Conservation (phyloP, 2,113 vertebrate species). For the Mesocricetus auratus region DNA sequence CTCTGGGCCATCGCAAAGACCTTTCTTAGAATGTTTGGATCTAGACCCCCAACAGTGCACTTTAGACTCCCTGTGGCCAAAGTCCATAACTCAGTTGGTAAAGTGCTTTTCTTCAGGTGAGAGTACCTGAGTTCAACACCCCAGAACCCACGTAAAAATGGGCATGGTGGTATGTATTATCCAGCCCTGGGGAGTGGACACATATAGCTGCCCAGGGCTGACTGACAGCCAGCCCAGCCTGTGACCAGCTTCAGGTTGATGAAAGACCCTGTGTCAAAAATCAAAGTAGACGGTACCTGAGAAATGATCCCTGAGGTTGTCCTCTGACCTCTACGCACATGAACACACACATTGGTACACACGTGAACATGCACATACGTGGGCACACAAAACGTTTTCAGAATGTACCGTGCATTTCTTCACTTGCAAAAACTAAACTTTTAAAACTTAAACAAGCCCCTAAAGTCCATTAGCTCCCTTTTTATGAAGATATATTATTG, state of each 20-base stretch:
- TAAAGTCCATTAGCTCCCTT: constrained; percentile 1
- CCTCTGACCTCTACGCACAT: background rate
- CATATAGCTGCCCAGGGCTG: too few species aligned
- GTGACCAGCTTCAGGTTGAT: background rate
- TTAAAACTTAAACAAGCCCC: background rate
- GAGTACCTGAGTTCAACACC: background rate
- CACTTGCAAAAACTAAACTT: constrained; percentile 14
- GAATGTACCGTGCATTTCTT: background rate
- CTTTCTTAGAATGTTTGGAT: background rate
- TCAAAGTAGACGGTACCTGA: background rate
- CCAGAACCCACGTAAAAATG: background rate
- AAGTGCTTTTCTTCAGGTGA: background rate
- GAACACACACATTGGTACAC: background rate
- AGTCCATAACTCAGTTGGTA: background rate
- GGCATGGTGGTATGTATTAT: background rate
- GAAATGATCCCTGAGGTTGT: background rate
- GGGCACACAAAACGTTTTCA: background rate
- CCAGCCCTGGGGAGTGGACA: background rate
- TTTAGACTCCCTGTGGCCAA: background rate
- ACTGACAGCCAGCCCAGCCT: background rate
- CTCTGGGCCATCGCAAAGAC: background rate
- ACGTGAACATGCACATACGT: background rate
- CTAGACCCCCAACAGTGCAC: background rate
- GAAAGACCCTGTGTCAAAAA: background rate
- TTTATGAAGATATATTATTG: constrained; percentile 32